phyloP scores from a whole-genome alignment of 1,140 invertebrate species.

The Drosophila nikananu region DNA sequence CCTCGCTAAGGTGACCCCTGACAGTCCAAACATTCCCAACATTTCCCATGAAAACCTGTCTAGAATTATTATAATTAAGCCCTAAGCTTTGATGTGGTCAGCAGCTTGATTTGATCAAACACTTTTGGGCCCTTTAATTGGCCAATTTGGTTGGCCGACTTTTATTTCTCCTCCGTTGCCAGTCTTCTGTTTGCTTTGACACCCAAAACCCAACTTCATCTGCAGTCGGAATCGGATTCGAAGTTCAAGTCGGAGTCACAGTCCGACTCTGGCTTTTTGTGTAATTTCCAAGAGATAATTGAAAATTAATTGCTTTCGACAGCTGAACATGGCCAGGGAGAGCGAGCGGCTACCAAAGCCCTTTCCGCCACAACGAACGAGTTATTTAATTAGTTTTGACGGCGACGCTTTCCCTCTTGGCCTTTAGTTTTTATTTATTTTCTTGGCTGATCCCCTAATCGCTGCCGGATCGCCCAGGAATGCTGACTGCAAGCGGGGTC shows the following conservation, averaged over 20 bases:
- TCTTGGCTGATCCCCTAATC: slow-evolving; percentile 13
- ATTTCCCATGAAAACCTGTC: slow-evolving; percentile 6
- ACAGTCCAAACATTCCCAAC: background rate
- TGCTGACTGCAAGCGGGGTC: background rate
- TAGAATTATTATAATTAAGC: slow-evolving; percentile 13
- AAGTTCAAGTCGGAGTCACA: slow-evolving; percentile 22
- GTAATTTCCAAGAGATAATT: slow-evolving; percentile 75
- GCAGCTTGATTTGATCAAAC: slow-evolving; percentile 44
- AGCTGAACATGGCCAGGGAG: slow-evolving; percentile 62
- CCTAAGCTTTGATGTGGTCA: slow-evolving; percentile 12
- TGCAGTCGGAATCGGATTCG: slow-evolving; percentile 21
- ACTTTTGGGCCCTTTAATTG: slow-evolving; percentile 71
- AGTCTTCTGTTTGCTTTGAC: slow-evolving; percentile 61
- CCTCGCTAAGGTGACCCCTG: no score
- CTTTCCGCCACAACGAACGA: slow-evolving; percentile 45
- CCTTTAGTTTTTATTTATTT: background rate
- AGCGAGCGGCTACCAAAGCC: slow-evolving; percentile 12
- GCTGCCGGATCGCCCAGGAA: background rate
- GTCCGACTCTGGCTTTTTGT: slow-evolving; percentile 48
- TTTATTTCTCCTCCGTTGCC: slow-evolving; percentile 36
- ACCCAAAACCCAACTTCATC: slow-evolving; percentile 32
- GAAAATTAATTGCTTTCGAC: slow-evolving; percentile 82
- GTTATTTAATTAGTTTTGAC: slow-evolving; percentile 83
- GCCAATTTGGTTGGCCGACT: slow-evolving; percentile 67
- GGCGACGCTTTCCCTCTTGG: slow-evolving; percentile 48